Evolutionary conservation across 2,113 vertebrate species (phyloP).

Genomic region (Electrona antarctica): DNA sequence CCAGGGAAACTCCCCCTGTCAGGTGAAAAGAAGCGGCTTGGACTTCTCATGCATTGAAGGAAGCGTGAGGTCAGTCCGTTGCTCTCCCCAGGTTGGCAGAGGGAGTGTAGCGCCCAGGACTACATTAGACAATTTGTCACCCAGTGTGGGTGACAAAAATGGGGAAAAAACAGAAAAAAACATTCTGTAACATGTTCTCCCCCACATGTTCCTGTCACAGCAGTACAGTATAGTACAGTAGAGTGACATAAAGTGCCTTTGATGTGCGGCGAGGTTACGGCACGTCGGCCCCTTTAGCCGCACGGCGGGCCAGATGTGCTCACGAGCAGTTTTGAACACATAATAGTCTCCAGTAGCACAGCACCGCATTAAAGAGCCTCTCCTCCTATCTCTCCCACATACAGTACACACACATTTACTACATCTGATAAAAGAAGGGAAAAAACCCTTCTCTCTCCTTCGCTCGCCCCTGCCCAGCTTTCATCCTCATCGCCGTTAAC

Average conservation of each 20-base stretch:
- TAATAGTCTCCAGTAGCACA: slow-evolving; percentile 50
- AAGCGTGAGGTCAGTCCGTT: too few species aligned
- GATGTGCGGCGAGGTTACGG: slow-evolving; percentile 30
- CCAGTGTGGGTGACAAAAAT: too few species aligned
- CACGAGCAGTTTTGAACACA: slow-evolving; percentile 47
- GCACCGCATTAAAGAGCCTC: slow-evolving; percentile 1
- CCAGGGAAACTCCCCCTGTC: too few species aligned
- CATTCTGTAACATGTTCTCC: neutral
- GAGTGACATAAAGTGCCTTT: slow-evolving; percentile 24
- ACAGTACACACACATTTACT: slow-evolving; percentile 69
- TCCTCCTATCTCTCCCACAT: slow-evolving; percentile 57
- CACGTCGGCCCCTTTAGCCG: slow-evolving; percentile 1
- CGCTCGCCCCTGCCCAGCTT: slow-evolving; percentile 32
- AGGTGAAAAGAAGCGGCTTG: too few species aligned
- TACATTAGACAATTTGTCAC: too few species aligned
- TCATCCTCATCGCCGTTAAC: slow-evolving; percentile 58
- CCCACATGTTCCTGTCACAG: neutral
- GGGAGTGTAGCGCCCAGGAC: too few species aligned
- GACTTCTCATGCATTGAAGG: too few species aligned
- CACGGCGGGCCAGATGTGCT: slow-evolving; percentile 35
- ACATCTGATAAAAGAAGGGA: slow-evolving; percentile 64
- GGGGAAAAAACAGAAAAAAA: neutral
- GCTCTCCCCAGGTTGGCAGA: too few species aligned
- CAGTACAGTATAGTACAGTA: too few species aligned
- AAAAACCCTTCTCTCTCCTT: slow-evolving; percentile 24